Conservation (phyloP, 2,888 invertebrate genomes). For the Drosophila maculinotata region DNA sequence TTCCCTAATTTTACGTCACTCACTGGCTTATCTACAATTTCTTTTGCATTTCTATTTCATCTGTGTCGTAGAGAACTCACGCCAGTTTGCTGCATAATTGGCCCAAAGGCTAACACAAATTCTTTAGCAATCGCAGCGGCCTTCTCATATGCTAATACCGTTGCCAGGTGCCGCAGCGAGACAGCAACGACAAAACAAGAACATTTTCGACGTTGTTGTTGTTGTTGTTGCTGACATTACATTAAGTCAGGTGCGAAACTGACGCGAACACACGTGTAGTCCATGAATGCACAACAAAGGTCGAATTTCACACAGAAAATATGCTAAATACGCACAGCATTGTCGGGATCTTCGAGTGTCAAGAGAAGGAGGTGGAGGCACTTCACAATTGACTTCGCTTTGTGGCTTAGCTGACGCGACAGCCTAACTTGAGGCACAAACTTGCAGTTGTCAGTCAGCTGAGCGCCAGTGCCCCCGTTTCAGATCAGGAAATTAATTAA, state of each 20-base stretch:
- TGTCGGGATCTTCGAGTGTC: conserved; percentile 19
- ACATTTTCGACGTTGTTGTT: neutral
- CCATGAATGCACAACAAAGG: conserved; percentile 60
- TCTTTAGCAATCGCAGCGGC: conserved; percentile 41
- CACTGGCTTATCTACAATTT: conserved; percentile 10
- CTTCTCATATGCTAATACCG: conserved; percentile 62
- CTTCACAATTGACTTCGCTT: conserved; percentile 39
- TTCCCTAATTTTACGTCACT: neutral
- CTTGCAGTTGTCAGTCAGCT: conserved; percentile 53
- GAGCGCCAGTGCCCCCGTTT: conserved; percentile 1
- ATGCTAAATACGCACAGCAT: conserved; percentile 60
- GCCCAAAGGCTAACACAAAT: conserved; percentile 42
- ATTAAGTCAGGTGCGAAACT: conserved; percentile 50
- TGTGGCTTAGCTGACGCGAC: conserved; percentile 18
- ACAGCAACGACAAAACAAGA: conserved; percentile 15
- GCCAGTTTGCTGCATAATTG: conserved; percentile 50
- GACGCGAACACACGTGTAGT: conserved; percentile 25
- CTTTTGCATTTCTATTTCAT: conserved; percentile 28
- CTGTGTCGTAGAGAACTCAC: conserved; percentile 13
- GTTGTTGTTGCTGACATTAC: conserved; percentile 11
- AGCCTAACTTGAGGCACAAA: conserved; percentile 11
- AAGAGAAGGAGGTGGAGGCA: neutral
- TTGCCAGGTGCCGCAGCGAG: conserved; percentile 42
- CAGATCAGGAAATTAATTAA: conserved; percentile 67
- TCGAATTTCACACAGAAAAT: conserved; percentile 62